A percentile compares a stretch with the other conserved stretches of the same genome.
Evolutionary conservation across 2,797 vertebrate species (phyloP).

Genomic region (Apodemus agrarius): DNA sequence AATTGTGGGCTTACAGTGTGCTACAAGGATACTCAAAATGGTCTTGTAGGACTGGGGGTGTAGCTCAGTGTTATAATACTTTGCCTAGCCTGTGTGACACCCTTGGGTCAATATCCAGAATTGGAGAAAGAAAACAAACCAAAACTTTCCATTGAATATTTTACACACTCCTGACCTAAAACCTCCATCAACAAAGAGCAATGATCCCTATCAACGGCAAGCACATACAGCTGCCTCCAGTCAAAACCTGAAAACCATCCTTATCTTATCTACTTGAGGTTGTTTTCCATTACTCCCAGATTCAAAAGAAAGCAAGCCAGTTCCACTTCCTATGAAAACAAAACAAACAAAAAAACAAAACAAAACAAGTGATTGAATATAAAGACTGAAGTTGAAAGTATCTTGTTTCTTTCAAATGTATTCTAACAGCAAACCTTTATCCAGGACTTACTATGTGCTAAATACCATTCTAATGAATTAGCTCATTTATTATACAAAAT

Average conservation of each 20-base stretch:
- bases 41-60: background rate
- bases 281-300: conserved; percentile 47
- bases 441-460: background rate
- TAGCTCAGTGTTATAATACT: background rate
- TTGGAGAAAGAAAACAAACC: background rate
- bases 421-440: conserved; percentile 7
- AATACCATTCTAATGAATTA: conserved; percentile 22
- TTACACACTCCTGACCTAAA: conserved; percentile 36
- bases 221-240: conserved; percentile 34
- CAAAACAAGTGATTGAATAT: conserved; percentile 42
- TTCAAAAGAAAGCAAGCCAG: conserved; percentile 40
- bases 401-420: conserved; percentile 37
- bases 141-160: conserved; percentile 42
- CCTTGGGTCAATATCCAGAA: background rate
- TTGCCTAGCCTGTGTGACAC: background rate
- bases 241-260: conserved; percentile 57
- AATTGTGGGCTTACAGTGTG: conserved; percentile 12
- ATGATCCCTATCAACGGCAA: background rate
- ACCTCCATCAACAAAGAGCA: background rate
- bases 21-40: conserved; percentile 33
- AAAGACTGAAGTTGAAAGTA: conserved; percentile 31
- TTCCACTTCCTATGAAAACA: background rate
- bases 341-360: background rate
- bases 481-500: conserved; percentile 18
- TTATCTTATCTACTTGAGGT: conserved; percentile 10